Percentiles rank a stretch among this genome's conserved stretches.
Conservation (phyloP, 2,797 vertebrate species). For the Anguilla anguilla region DNA sequence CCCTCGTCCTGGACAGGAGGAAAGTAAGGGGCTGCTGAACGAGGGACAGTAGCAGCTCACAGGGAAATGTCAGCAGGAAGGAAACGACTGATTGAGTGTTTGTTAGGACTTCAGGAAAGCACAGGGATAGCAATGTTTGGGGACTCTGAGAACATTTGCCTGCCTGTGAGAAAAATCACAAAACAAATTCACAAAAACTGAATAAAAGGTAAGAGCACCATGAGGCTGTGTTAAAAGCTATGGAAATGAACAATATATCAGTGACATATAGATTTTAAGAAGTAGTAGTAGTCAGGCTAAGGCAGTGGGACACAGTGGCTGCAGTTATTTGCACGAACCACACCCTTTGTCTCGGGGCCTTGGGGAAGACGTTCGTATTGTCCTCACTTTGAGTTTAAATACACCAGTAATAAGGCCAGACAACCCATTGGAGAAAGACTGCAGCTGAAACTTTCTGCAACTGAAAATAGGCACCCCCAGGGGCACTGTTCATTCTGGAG, state of each 20-base stretch:
- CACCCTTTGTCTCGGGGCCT: background rate
- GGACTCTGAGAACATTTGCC: background rate
- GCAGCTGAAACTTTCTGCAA: background rate
- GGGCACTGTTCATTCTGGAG: background rate
- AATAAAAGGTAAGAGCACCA: background rate
- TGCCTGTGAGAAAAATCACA: too few relatives aligned
- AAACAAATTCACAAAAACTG: background rate
- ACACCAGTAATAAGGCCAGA: background rate
- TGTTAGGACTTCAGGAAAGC: conserved; percentile 34
- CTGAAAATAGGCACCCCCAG: background rate
- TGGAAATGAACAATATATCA: background rate
- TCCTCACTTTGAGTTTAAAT: background rate
- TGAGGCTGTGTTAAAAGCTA: background rate
- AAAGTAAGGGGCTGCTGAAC: conserved; percentile 28
- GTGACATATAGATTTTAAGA: background rate
- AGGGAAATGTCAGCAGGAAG: background rate
- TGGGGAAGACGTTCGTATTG: background rate
- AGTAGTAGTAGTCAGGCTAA: background rate
- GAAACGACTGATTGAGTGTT: conserved; percentile 19
- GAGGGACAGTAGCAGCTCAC: background rate
- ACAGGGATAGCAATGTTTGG: conserved; percentile 19
- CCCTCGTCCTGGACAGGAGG: conserved; percentile 76
- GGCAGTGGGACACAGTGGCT: background rate
- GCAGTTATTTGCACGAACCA: background rate
- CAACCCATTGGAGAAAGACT: background rate